Conservation (phyloP, 2,113 vertebrate genomes). For the Poeciliopsis turrubarensis region DNA sequence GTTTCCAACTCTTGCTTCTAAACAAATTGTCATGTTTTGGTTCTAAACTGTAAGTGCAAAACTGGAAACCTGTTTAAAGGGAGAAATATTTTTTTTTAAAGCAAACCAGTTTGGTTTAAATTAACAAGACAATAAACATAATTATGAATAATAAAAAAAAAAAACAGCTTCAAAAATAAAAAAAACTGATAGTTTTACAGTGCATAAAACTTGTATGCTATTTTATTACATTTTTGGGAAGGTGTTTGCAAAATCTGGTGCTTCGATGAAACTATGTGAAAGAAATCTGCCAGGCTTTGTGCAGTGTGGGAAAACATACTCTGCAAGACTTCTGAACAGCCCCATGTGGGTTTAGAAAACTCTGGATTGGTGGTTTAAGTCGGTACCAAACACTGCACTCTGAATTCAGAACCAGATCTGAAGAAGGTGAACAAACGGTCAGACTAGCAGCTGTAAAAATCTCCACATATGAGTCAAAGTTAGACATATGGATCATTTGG, state of each 20-base stretch:
- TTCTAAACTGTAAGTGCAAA: not conserved
- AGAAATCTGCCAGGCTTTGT: not conserved
- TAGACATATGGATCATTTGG: too few species aligned
- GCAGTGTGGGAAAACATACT: too few species aligned
- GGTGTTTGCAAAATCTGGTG: not conserved
- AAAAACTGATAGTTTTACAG: not conserved
- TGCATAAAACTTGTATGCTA: not conserved
- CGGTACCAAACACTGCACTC: not conserved
- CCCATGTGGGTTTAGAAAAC: not conserved
- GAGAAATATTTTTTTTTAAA: not conserved
- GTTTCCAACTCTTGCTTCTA: conserved; percentile 4
- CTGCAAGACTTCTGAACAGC: not conserved
- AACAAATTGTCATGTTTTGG: not conserved
- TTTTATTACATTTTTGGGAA: not conserved
- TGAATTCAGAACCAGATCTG: not conserved
- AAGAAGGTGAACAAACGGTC: too few species aligned
- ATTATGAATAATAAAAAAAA: not conserved
- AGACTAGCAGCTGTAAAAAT: too few species aligned
- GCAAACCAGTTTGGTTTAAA: not conserved
- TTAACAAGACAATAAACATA: too few species aligned
- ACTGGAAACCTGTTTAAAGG: not conserved
- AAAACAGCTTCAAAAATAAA: too few species aligned
- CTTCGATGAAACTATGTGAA: not conserved
- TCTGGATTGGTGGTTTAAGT: not conserved
- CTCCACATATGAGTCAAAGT: too few species aligned